Evolutionary conservation across 1,140 invertebrate genomes (phyloP).

Genomic region (Papilio machaon): DNA sequence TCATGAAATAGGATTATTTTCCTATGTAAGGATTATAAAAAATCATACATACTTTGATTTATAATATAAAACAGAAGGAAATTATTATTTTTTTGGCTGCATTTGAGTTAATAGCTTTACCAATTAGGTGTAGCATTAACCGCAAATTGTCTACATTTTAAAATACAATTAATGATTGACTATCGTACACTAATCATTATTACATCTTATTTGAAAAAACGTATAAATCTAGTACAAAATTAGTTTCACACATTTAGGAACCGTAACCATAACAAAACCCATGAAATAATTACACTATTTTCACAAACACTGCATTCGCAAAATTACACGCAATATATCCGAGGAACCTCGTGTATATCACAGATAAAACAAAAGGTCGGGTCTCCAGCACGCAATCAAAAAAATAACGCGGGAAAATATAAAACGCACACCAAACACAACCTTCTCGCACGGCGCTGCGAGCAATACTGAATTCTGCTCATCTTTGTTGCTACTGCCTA

Average conservation of each 20-base stretch:
- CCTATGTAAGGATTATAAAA: too few relatives aligned
- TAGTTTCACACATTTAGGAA: not conserved
- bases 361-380: constrained; percentile 14
- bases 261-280: not conserved
- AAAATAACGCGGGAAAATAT: constrained; percentile 5
- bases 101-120: too few relatives aligned
- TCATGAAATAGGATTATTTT: too few relatives aligned
- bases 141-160: too few relatives aligned
- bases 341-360: not conserved
- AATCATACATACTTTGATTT: too few relatives aligned
- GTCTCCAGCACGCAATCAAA: not conserved
- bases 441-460: constrained; percentile 15
- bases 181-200: too few relatives aligned
- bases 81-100: too few relatives aligned
- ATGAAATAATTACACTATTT: not conserved
- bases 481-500: constrained; percentile 2
- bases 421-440: not conserved
- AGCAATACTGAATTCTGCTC: not conserved
- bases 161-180: too few relatives aligned
- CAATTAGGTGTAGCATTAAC: too few relatives aligned
- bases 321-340: not conserved
- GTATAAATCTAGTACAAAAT: not conserved
- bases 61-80: too few relatives aligned
- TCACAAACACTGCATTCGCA: not conserved
- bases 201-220: not conserved